These are phyloP conservation scores for Idaea dimidiata DNA, from an alignment of 2,888 invertebrate genomes.

Conservation along the genomic window DNA sequence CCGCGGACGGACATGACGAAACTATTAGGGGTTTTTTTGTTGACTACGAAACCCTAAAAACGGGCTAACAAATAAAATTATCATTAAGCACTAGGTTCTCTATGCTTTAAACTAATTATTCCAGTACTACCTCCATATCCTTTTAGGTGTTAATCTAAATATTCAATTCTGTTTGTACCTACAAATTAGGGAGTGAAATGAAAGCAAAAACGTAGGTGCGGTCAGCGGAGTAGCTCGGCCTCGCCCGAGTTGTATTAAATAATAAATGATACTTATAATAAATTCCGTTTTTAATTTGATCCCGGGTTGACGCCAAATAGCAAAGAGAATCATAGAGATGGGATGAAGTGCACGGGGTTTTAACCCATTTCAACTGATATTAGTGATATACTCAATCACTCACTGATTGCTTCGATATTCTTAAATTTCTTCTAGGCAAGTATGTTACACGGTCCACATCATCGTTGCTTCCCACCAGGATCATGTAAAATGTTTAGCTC, in stretches of 20 bases:
- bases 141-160: slow-evolving; percentile 66
- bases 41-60: background rate
- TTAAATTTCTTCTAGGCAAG: too few species aligned
- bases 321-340: slow-evolving; percentile 12
- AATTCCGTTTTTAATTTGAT: slow-evolving; percentile 78
- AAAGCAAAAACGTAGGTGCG: slow-evolving; percentile 65
- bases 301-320: slow-evolving; percentile 50
- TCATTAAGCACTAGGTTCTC: slow-evolving; percentile 35
- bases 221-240: slow-evolving; percentile 46
- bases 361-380: background rate
- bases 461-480: too few species aligned
- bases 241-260: slow-evolving; percentile 63
- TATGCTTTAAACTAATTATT: slow-evolving; percentile 52
- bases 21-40: too few species aligned
- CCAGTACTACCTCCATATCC: slow-evolving; percentile 39
- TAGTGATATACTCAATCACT: too few species aligned
- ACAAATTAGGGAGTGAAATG: slow-evolving; percentile 58
- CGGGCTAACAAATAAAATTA: background rate
- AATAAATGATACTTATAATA: slow-evolving; percentile 73
- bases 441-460: background rate
- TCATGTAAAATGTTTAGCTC: too few species aligned
- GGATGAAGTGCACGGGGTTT: background rate
- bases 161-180: slow-evolving; percentile 69
- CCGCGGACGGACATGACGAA: too few species aligned
- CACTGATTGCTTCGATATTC: too few species aligned